Evolutionary conservation across 2,113 vertebrate species (phyloP).

Genomic region (Sterrhoptilus dennistouni): DNA sequence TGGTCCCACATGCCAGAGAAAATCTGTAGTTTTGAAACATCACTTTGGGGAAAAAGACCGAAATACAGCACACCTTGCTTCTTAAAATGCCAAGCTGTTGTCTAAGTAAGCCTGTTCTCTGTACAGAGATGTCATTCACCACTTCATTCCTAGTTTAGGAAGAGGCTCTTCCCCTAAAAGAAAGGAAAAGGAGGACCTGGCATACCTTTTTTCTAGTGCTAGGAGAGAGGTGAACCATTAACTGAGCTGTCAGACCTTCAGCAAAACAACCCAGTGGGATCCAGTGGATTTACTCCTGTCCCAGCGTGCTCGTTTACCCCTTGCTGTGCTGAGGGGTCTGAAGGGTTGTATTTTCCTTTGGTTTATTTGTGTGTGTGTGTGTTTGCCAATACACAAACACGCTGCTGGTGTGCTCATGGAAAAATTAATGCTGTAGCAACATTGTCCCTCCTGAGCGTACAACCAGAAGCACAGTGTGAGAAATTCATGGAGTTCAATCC

Average conservation of each 20-base stretch:
- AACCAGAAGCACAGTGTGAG: neutral
- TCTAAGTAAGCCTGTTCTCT: neutral
- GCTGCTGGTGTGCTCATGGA: neutral
- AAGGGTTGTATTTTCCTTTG: neutral
- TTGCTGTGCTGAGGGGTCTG: neutral
- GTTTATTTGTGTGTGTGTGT: neutral
- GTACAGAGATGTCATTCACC: neutral
- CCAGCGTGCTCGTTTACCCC: neutral
- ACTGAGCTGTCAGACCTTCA: neutral
- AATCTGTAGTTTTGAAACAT: neutral
- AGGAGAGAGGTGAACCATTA: neutral
- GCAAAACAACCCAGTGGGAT: neutral
- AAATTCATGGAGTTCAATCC: neutral
- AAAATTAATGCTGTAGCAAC: slow-evolving; percentile 43
- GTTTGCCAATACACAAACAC: neutral
- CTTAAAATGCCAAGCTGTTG: neutral
- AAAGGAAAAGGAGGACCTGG: neutral
- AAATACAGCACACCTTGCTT: neutral
- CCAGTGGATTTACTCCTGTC: neutral
- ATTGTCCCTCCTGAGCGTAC: neutral
- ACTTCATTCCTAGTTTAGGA: neutral
- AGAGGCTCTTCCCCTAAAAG: neutral
- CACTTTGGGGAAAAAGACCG: neutral
- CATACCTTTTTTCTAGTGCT: neutral
- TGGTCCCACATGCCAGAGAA: neutral